Base-by-base conservation (phyloP, 2,113 vertebrate genomes). In the Megaceryle maxima region DNA sequence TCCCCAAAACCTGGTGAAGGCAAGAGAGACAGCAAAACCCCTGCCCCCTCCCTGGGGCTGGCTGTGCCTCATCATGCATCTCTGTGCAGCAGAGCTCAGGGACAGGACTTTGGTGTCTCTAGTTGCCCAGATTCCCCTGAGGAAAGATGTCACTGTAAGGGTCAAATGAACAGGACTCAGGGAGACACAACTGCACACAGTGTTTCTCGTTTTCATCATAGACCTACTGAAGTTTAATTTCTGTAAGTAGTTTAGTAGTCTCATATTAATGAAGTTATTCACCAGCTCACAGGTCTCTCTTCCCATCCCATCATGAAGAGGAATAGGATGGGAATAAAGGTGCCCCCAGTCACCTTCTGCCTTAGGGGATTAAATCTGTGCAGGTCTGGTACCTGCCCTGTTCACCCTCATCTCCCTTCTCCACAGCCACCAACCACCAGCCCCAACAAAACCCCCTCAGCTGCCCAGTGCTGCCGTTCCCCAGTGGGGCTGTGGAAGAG, bases 41-140 rank as follows among this genome's bases (percentile, higher is more conserved):
- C 6, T 1, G 1, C 13, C 22, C 62, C 21, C 1, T 37, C 0
- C 35, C 1, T 0, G 0, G 78, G 31, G 14, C 53, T 25, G 31
- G 26, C 9, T 1, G 37, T 9, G 24, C 28, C 57, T n/a, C 4
- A 2, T 41, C 59, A 39, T 4, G 0, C 22, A 37, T 6, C 59
- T 83, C 88, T 26, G 39, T 0, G 0, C 72, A 14, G 3, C 0
- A 1, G 50, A 20, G 67, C 12, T 50, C 24, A 1, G 37, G 41
- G 39, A 13, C 33, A 59, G n/a, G 28, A 33, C 39, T 33, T 1
- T 1, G 10, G 16, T 24, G 43, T 51, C 63, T 50, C n/a, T 3
- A 20, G 39, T 0, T 3, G 15, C 10, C 2, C 1, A 9, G 50
- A 11, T 72, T 39, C 28, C 60, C 46, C 15, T 1, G 5, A 22